Percentiles rank a stretch among this genome's conserved stretches.
Evolutionary conservation across 1,140 invertebrate genomes (phyloP).

Genomic region (Uloborus diversus): DNA sequence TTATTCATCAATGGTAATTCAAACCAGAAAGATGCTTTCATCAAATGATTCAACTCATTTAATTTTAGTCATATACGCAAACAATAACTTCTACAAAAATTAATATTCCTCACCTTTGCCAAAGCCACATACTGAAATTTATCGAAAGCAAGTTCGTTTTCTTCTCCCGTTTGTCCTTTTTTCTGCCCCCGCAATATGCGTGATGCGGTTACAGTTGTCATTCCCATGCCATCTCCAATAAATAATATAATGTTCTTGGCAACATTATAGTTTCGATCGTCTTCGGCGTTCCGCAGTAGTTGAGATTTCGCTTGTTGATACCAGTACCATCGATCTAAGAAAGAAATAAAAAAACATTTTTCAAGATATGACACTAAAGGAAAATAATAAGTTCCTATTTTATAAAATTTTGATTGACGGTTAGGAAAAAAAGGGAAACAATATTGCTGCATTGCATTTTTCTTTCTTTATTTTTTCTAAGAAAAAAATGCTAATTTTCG

Average conservation of each 20-base stretch:
- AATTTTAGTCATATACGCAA: too few relatives aligned
- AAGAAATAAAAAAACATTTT: background rate
- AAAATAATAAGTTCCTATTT: background rate
- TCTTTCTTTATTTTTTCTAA: too few relatives aligned
- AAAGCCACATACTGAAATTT: constrained; percentile 83
- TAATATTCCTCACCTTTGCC: constrained; percentile 74
- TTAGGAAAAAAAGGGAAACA: too few relatives aligned
- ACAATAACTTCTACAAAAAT: too few relatives aligned
- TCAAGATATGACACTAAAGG: background rate
- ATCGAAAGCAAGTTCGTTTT: constrained; percentile 79
- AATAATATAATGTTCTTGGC: constrained; percentile 93
- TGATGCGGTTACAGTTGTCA: constrained; percentile 87
- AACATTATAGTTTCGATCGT: constrained; percentile 62
- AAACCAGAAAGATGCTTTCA: too few relatives aligned
- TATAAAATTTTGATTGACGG: too few relatives aligned
- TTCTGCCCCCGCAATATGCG: constrained; percentile 69
- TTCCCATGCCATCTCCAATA: constrained; percentile 93
- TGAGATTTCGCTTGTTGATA: constrained; percentile 47
- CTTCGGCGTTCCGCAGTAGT: background rate
- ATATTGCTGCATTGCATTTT: too few relatives aligned
- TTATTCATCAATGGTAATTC: too few relatives aligned
- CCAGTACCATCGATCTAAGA: constrained; percentile 47
- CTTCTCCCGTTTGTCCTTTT: constrained; percentile 70
- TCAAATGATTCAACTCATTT: too few relatives aligned
- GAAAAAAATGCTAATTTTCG: too few relatives aligned